Conservation (phyloP, 2,797 vertebrate genomes). For the Allobates femoralis region DNA sequence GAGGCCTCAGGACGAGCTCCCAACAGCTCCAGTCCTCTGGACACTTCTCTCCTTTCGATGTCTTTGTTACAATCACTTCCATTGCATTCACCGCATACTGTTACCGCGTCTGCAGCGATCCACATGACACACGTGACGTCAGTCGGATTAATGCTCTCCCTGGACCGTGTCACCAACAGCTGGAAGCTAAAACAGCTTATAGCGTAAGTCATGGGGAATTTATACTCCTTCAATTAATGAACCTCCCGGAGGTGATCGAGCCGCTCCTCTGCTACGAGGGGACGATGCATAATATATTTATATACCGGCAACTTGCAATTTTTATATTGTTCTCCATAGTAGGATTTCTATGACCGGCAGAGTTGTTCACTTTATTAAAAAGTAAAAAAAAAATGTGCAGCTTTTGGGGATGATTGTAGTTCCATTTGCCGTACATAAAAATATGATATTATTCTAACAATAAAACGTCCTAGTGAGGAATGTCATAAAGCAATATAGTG, state of each 20-base stretch:
- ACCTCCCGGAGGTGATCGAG: slow-evolving; percentile 36
- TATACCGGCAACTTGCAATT: not conserved
- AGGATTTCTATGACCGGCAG: not conserved
- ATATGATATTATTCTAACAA: not conserved
- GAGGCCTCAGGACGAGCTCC: no score
- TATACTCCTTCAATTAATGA: slow-evolving; percentile 42
- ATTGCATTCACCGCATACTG: not conserved
- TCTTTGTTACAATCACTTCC: no score
- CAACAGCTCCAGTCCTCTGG: no score
- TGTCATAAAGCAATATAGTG: slow-evolving; percentile 2
- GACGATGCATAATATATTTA: slow-evolving; percentile 3
- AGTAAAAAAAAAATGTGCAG: not conserved
- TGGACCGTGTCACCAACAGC: slow-evolving; percentile 22
- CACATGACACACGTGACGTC: slow-evolving; percentile 21
- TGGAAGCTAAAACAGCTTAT: slow-evolving; percentile 32
- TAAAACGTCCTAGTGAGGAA: not conserved
- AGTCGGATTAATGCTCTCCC: slow-evolving; percentile 15
- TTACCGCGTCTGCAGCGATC: not conserved
- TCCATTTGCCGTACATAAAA: no score
- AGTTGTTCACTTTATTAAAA: not conserved
- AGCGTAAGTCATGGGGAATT: slow-evolving; percentile 16
- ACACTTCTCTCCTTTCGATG: no score
- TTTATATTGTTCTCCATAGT: not conserved
- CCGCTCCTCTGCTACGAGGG: not conserved
- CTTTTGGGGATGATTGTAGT: not conserved